Percentiles rank a stretch among this genome's conserved stretches.
Conservation (phyloP, 2,888 invertebrate species). For the Keiferia lycopersicella region DNA sequence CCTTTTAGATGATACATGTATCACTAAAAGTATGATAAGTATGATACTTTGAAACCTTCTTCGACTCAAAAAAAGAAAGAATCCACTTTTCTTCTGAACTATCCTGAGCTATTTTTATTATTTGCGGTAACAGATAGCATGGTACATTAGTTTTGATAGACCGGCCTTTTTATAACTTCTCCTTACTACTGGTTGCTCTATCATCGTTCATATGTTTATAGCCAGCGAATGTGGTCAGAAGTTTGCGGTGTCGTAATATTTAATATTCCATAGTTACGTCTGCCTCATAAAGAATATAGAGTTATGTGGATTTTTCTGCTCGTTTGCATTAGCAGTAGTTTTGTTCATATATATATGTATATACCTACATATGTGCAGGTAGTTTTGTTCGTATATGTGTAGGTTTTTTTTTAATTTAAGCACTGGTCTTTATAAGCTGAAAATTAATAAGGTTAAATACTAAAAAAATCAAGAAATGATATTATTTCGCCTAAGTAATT, state of each 20-base stretch:
- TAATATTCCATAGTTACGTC: conserved; percentile 10
- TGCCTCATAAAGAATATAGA: conserved; percentile 6
- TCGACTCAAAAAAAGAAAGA: too few species aligned
- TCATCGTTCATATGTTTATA: not conserved
- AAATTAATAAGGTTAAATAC: too few species aligned
- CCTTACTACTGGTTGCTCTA: not conserved
- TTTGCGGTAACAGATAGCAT: not conserved
- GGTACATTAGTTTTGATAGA: conserved; percentile 10
- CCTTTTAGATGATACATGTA: too few species aligned
- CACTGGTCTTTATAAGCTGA: too few species aligned
- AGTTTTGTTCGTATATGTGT: too few species aligned
- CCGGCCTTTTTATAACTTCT: conserved; percentile 11
- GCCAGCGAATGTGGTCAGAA: not conserved
- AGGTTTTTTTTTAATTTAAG: too few species aligned
- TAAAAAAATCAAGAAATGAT: too few species aligned
- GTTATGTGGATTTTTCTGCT: not conserved
- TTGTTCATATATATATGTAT: not conserved
- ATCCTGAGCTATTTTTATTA: conserved; percentile 3
- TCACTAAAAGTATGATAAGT: too few species aligned
- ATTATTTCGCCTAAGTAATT: too few species aligned
- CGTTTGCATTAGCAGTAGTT: not conserved
- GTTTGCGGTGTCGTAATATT: conserved; percentile 1
- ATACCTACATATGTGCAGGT: too few species aligned
- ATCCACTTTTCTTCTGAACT: not conserved
- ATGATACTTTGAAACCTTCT: too few species aligned